Percentiles rank a stretch among this genome's conserved stretches.
Conservation (phyloP, 2,113 vertebrate species). For the Labeo rohita region DNA sequence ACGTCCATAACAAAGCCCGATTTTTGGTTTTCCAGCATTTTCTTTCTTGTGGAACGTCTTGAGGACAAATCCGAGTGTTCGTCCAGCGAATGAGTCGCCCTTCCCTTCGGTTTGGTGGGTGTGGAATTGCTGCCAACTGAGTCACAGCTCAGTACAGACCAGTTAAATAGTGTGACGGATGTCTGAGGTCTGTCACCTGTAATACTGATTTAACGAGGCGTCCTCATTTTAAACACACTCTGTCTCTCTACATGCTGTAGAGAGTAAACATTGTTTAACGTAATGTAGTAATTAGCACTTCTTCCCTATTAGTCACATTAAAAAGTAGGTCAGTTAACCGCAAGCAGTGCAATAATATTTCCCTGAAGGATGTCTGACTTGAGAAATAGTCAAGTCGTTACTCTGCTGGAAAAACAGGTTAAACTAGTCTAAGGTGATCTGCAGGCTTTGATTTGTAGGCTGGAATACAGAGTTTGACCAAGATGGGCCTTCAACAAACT, state of each 20-base stretch:
- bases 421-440: too few species aligned
- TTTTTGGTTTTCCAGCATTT: not conserved
- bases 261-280: not conserved
- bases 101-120: not conserved
- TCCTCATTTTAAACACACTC: not conserved
- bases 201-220: too few species aligned
- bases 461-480: not conserved
- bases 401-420: not conserved
- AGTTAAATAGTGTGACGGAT: not conserved
- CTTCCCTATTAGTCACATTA: not conserved
- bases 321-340: not conserved
- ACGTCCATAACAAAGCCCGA: slow-evolving; percentile 40
- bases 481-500: not conserved
- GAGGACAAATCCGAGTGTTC: not conserved
- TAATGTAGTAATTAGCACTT: not conserved
- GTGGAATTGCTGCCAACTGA: not conserved
- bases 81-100: not conserved
- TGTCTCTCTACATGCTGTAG: too few species aligned
- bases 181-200: not conserved
- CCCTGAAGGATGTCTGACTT: not conserved
- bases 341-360: not conserved
- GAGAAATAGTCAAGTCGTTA: not conserved
- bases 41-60: not conserved
- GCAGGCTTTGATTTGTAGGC: not conserved
- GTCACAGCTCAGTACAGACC: not conserved